Evolutionary conservation across 2,888 invertebrate species (phyloP).

Genomic region (Amorpha juglandis): DNA sequence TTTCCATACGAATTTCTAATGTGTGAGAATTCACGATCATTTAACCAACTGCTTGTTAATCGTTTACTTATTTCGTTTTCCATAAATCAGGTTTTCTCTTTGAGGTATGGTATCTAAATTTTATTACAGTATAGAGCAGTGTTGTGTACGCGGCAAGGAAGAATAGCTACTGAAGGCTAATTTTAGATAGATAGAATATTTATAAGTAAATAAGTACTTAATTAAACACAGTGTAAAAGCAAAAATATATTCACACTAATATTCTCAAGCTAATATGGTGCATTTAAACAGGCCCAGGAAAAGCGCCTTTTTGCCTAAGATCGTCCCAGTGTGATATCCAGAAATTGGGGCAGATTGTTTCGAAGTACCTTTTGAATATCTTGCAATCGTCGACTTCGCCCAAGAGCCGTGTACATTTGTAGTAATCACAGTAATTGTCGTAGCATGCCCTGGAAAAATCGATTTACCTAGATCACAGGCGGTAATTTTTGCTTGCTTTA

Average conservation of each 20-base stretch:
- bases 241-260: slow-evolving; percentile 24
- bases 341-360: slow-evolving; percentile 75
- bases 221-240: neutral
- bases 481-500: too few relatives aligned
- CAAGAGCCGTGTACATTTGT: slow-evolving; percentile 68
- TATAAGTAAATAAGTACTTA: too few relatives aligned
- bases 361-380: slow-evolving; percentile 77
- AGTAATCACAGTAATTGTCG: slow-evolving; percentile 75
- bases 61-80: too few relatives aligned
- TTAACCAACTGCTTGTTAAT: too few relatives aligned
- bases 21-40: too few relatives aligned
- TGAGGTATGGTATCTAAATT: too few relatives aligned
- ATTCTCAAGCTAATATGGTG: slow-evolving; percentile 29
- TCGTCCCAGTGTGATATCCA: slow-evolving; percentile 78
- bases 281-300: slow-evolving; percentile 69
- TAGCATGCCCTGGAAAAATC: slow-evolving; percentile 66
- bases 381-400: slow-evolving; percentile 73
- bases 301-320: slow-evolving; percentile 68
- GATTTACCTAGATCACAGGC: neutral
- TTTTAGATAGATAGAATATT: too few relatives aligned
- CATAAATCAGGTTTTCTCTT: too few relatives aligned
- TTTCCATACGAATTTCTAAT: too few relatives aligned
- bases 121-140: too few relatives aligned
- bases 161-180: too few relatives aligned
- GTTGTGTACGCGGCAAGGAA: too few relatives aligned